Base-by-base conservation (phyloP, 1,140 invertebrate species). In the Calosoma granatense region DNA sequence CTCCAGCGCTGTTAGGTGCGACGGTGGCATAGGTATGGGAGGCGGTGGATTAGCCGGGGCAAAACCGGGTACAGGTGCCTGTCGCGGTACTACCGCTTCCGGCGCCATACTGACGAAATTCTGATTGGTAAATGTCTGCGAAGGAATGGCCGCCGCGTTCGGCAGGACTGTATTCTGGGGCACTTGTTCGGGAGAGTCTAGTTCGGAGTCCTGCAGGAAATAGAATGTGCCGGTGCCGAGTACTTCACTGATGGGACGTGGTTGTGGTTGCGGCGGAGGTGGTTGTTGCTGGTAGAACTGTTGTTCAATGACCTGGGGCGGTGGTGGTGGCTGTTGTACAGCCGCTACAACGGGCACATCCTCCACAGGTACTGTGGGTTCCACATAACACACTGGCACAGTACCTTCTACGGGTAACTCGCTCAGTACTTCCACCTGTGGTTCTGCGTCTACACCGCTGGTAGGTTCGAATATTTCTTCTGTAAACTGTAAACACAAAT, bases 91-190 rank as follows among this genome's bases (percentile, higher is more conserved):
- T 2, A 30, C 26, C 4, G 3, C 17, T 17, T 47, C 41, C 6
- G 26, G 26, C 4, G 26, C 14, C 19, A 51, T 58, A 52, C 47
- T 54, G 2, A 64, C 65, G 62, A 82, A 88, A 58, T 81, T 84
- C 63, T 88, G 86, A 72, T 89, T 89, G 22, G 86, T 89, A 63
- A 87, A 89, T 21, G 86, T 88, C 69, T 88, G 85, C 3, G 83
- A 80, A 9, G 84, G 84, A 64, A 88, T 88, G 51, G 72, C 75
- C 51, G 72, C 75, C 15, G 78, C 79, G 1, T 78, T 55, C 30
- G 17, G 17, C n/a, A 17, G 20, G 30, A 52, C 36, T 21, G 17
- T 14, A 20, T 53, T 20, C 20, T 58, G 23, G n/a, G 23, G 0
- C 21, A 30, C n/a, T 58, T 69, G 65, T 56, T 71, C 67, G 0